Conservation (phyloP, 1,140 invertebrate species). For the Hirudo medicinalis region DNA sequence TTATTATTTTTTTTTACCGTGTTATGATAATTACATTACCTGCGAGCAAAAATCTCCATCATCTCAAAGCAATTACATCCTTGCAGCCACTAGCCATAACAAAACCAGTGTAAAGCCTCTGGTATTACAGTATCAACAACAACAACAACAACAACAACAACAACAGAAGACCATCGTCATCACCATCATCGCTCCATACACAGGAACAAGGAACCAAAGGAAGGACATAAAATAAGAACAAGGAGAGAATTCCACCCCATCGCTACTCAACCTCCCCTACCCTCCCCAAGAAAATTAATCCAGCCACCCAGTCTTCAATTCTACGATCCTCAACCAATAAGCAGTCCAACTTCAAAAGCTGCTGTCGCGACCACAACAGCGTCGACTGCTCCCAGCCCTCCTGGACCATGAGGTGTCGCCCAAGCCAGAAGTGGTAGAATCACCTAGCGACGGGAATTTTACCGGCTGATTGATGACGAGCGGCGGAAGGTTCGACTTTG, state of each 20-base stretch:
- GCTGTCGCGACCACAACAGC: background rate
- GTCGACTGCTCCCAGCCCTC: background rate
- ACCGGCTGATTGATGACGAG: background rate
- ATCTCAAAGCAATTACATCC: background rate
- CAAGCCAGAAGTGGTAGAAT: background rate
- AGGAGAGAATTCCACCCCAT: background rate
- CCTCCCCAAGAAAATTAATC: no score
- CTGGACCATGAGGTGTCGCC: background rate
- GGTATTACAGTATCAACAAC: no score
- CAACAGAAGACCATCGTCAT: no score
- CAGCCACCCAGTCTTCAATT: no score
- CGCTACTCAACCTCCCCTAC: background rate
- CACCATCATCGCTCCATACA: background rate
- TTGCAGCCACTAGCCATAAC: background rate
- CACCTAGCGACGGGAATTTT: background rate
- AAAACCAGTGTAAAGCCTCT: background rate
- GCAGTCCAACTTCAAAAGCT: background rate
- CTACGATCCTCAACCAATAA: no score
- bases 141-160: no score
- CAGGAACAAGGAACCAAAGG: background rate
- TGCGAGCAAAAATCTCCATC: no score
- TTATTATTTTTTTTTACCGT: conserved; percentile 9
- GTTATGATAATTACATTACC: no score
- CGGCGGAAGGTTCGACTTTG: conserved; percentile 97
- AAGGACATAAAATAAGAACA: background rate